These are phyloP conservation scores for Acanthurus tractus DNA, from an alignment of 2,797 vertebrate species.

Conservation along the genomic window DNA sequence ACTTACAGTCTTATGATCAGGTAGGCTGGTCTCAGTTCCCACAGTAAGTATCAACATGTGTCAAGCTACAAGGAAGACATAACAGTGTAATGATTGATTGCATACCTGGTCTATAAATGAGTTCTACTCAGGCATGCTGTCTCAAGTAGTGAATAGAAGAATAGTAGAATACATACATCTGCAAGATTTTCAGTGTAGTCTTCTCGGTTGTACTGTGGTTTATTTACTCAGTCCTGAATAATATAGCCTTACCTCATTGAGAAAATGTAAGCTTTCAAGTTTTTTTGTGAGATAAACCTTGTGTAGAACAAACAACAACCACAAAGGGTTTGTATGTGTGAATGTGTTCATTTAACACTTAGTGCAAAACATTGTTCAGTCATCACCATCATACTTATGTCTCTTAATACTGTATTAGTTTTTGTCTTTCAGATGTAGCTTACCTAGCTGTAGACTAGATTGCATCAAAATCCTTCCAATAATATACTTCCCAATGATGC, in stretches of 20 bases:
- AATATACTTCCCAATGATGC: conserved; percentile 55
- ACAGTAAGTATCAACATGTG: conserved; percentile 3
- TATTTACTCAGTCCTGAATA: not conserved
- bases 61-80: conserved; percentile 36
- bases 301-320: not conserved
- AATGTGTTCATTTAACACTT: not conserved
- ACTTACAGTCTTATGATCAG: conserved; percentile 33
- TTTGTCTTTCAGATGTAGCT: conserved; percentile 8
- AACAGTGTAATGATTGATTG: conserved; percentile 57
- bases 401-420: conserved; percentile 6
- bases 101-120: conserved; percentile 1
- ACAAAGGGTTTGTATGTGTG: not conserved
- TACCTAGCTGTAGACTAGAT: conserved; percentile 39
- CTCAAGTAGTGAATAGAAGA: not conserved
- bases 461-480: conserved; percentile 47
- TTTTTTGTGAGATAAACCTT: not conserved
- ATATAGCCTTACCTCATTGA: not conserved
- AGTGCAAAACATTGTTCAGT: not conserved
- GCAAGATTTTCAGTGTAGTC: not conserved
- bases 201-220: not conserved
- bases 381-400: not conserved
- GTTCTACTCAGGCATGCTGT: not conserved
- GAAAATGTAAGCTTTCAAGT: not conserved
- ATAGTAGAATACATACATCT: not conserved
- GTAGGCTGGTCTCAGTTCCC: conserved; percentile 20